phyloP scores from a whole-genome alignment of 53 echinoderm and acorn worm species.

The Zoroaster sp. region DNA sequence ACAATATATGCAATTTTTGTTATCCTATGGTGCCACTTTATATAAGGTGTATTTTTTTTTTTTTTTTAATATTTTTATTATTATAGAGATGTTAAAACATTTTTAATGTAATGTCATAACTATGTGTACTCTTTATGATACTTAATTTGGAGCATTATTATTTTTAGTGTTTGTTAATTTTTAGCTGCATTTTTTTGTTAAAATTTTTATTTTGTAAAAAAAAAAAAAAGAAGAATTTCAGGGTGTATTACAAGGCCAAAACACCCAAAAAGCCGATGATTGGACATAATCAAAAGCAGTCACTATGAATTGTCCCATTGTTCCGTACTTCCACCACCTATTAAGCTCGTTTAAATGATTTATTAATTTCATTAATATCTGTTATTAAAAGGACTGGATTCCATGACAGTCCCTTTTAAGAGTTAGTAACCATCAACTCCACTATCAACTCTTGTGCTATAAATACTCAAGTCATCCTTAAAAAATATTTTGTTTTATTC shows the following conservation, averaged over 20 bases:
- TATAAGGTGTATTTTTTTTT: neutral
- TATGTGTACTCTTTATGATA: neutral
- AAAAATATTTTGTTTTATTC: no score
- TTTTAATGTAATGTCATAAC: neutral
- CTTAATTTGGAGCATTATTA: neutral
- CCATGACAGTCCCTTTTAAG: no score
- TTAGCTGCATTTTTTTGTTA: neutral
- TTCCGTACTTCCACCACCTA: no score
- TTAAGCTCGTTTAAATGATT: no score
- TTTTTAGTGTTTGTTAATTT: neutral
- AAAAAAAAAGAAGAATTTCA: no score
- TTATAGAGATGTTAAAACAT: neutral
- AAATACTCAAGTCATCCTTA: no score
- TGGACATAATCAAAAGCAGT: neutral
- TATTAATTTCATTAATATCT: no score
- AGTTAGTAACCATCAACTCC: no score
- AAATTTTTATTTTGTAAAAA: neutral
- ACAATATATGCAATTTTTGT: conserved; percentile 22
- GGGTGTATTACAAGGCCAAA: neutral
- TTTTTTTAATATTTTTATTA: no score
- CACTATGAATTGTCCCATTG: neutral
- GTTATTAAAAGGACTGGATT: no score
- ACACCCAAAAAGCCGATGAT: neutral
- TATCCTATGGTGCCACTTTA: conserved; percentile 1
- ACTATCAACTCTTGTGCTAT: no score